phyloP scores from a whole-genome alignment of 1,140 invertebrate genomes.

The Drosophila varians region DNA sequence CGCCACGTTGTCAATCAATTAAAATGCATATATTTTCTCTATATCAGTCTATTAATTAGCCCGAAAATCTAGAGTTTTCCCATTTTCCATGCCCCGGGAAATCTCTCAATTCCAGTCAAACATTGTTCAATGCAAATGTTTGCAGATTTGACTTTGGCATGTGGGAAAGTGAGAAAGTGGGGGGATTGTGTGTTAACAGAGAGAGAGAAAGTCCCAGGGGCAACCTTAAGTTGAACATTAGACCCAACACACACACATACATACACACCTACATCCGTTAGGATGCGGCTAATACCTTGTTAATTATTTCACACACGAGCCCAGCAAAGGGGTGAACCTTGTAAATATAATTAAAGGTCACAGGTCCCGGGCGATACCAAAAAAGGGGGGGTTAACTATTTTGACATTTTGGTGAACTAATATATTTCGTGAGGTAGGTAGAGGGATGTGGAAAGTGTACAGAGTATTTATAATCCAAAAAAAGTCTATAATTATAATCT shows the following conservation, averaged over 20 bases:
- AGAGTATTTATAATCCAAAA: no score
- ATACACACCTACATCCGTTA: background rate
- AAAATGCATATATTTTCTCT: background rate
- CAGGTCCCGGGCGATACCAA: background rate
- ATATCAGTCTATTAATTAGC: background rate
- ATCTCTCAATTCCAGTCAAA: background rate
- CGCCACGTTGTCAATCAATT: background rate
- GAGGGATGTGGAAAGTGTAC: no score
- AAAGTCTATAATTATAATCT: no score
- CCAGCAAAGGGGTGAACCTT: conserved; percentile 16
- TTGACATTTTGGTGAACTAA: background rate
- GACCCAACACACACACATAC: conserved; percentile 12
- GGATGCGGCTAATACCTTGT: conserved; percentile 43
- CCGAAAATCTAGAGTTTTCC: background rate
- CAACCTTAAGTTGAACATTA: conserved; percentile 24
- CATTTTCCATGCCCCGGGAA: background rate
- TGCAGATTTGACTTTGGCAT: background rate
- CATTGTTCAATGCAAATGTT: background rate
- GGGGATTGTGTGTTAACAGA: background rate
- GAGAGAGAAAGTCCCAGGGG: background rate
- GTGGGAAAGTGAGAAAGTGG: background rate
- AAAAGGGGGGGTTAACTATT: background rate
- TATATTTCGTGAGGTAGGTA: no score
- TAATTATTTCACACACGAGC: conserved; percentile 37
- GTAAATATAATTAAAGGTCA: conserved; percentile 2